phyloP scores from a whole-genome alignment of 1,140 invertebrate species.

The Physella acuta region DNA sequence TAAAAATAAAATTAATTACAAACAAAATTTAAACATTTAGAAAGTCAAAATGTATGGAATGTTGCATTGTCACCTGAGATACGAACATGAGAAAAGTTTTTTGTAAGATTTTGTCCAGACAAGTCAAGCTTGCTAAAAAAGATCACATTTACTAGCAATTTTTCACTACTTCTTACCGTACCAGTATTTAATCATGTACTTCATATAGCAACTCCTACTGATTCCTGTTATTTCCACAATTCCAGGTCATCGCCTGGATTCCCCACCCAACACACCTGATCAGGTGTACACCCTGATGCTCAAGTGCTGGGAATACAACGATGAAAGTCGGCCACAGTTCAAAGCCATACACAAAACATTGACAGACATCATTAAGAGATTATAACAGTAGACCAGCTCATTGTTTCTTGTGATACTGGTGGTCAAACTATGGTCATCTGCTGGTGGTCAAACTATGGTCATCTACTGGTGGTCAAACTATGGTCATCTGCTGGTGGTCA shows the following conservation, averaged over 20 bases:
- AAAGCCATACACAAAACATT: conserved; percentile 69
- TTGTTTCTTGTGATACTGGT: too few relatives aligned
- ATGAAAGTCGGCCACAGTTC: conserved; percentile 88
- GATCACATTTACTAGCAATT: background rate
- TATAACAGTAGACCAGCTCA: too few relatives aligned
- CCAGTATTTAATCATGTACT: too few relatives aligned
- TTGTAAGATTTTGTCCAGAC: background rate
- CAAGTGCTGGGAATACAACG: conserved; percentile 89
- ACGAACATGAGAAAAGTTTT: background rate
- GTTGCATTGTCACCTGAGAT: background rate
- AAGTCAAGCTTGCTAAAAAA: background rate
- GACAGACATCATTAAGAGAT: conserved; percentile 11
- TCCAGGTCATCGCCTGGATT: conserved; percentile 85
- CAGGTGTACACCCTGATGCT: conserved; percentile 89
- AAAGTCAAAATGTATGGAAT: background rate
- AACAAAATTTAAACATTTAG: too few relatives aligned
- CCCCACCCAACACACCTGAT: conserved; percentile 82
- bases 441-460: too few relatives aligned
- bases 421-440: too few relatives aligned
- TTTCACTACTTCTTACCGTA: background rate
- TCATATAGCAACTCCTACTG: too few relatives aligned
- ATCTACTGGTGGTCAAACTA: too few relatives aligned
- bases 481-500: too few relatives aligned
- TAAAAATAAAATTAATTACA: too few relatives aligned
- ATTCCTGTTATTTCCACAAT: too few relatives aligned